Base-by-base conservation (phyloP, 2,888 invertebrate species). In the Tricholauxania praeusta region DNA sequence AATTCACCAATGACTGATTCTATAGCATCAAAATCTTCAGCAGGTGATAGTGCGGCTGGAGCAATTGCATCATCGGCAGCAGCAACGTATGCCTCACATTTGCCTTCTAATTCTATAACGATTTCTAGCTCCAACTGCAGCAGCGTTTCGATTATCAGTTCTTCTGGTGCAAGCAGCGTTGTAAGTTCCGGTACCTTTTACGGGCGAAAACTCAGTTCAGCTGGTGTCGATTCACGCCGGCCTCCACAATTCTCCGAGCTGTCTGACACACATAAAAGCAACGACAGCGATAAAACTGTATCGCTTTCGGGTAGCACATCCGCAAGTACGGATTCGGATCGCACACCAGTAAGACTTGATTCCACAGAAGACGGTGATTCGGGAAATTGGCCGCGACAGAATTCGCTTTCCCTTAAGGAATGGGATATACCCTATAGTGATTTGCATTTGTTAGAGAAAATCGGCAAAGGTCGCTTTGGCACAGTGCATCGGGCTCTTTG, bases 391-490 rank as follows among this genome's bases (percentile, higher is more conserved):
- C 93, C 94, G 4, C 85, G 94, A 32, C 95, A 95, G 86, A 95
- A 94, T 84, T 95, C 95, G 80, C 88, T 96, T 78, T 96, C 96
- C 1, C 92, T 96, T 89, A 92, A 96, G 82, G 98, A 98, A 86
- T 98, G 98, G 98, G 97, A 98, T 89, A 98, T 98, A 86, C 97
- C 98, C n/a, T 98, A 93, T 89, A 96, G 96, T 85, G 97, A 98
- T 88, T 88, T 98, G 78, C 92, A 92, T 81, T 90, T 97, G 83
- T 93, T 93, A 77, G 97, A 97, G 77, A 90, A 92, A 82, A 94
- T 98, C 78, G 98, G 98, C 57, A 93, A 92, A 39, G 98, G 98
- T 0, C 91, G 97, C 75, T 98, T 98, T 89, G 97, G 98, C 71
- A 96, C 95, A 3, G 98, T 98, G 71, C 96, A 94, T 88, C 92